These are phyloP conservation scores for Dryocosmus kuriphilus DNA, from an alignment of 2,888 invertebrate genomes.

Conservation along the genomic window DNA sequence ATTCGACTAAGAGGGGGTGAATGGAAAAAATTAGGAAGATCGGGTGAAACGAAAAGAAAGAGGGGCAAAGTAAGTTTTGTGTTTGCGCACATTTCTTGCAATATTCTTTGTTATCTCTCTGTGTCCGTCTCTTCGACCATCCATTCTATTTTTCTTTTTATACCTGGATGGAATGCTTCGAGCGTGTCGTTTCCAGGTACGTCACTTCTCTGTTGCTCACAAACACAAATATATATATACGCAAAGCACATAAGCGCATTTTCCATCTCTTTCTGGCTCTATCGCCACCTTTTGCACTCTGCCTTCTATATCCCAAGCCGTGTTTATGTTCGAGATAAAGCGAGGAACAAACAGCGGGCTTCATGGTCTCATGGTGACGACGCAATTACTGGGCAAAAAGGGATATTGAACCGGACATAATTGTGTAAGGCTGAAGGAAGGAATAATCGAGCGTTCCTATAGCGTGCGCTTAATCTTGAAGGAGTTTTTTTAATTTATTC, in stretches of 20 bases:
- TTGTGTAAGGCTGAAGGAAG: constrained; percentile 17
- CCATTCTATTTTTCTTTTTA: constrained; percentile 51
- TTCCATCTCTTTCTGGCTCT: constrained; percentile 55
- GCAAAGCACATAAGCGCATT: constrained; percentile 48
- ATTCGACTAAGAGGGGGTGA: constrained; percentile 25
- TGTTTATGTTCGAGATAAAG: constrained; percentile 76
- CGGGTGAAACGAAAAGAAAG: constrained; percentile 42
- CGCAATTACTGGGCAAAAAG: constrained; percentile 48
- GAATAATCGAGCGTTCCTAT: constrained; percentile 36
- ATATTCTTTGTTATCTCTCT: constrained; percentile 75
- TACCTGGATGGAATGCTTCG: constrained; percentile 52
- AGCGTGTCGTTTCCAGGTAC: constrained; percentile 55
- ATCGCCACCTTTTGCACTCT: constrained; percentile 53
- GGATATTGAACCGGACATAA: constrained; percentile 23
- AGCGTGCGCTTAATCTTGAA: constrained; percentile 39
- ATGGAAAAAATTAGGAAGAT: constrained; percentile 6
- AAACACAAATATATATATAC: constrained; percentile 57
- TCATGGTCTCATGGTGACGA: constrained; percentile 56
- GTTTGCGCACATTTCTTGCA: constrained; percentile 74
- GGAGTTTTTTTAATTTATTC: constrained; percentile 37
- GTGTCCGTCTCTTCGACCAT: constrained; percentile 61
- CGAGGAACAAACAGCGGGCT: constrained; percentile 72
- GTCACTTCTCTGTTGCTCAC: constrained; percentile 51
- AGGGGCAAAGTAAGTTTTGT: constrained; percentile 64
- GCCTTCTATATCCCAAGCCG: constrained; percentile 65